Base-by-base conservation (phyloP, 2,797 vertebrate genomes). In the Phrynocephalus forsythii region DNA sequence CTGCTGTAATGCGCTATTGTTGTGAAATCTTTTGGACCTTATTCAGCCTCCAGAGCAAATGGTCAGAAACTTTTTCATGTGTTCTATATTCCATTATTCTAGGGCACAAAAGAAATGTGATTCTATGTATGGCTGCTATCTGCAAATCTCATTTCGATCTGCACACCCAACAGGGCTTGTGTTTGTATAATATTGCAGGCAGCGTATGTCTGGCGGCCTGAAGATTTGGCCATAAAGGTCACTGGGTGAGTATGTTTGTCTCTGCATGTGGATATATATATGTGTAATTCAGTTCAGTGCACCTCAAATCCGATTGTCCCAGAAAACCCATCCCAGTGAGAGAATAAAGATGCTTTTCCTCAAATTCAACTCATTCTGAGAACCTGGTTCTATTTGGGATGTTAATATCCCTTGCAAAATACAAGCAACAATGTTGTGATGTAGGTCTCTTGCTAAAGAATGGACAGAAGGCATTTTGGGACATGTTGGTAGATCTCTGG, bases 31-130 rank as follows among this genome's bases (percentile, higher is more conserved):
- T 88, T 82, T 44, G 13, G 84, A 85, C 89, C 85, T 90, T 85
- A 84, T 82, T 94, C 89, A 83, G 85, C 87, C 86, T 92, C 92
- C 87, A 44, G 85, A 92, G 94, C 88, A 93, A 93, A 92, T 83
- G 15, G 79, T 63, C 85, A 86, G 50, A 28, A 24, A 87, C 66
- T 92, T 85, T 71, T 92, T 63, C 60, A 87, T 88, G 85, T 22
- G 71, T 60, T 75, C 68, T 78, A 86, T 85, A 66, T 11, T 63
- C 66, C 87, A 87, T 94, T 90, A 91, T 91, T 50, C 82, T 88
- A 84, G 28, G 2, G 33, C 84, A 91, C 90, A 75, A 11, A 67
- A 91, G 60, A 16, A 63, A 63, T 86, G 77, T 33, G 77, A 91
- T 78, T 82, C 26, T 92, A 88, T 24, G 22, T 80, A 20, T 38